These are phyloP conservation scores for Lagodon rhomboides DNA, from an alignment of 2,797 vertebrate species.

Conservation along the genomic window DNA sequence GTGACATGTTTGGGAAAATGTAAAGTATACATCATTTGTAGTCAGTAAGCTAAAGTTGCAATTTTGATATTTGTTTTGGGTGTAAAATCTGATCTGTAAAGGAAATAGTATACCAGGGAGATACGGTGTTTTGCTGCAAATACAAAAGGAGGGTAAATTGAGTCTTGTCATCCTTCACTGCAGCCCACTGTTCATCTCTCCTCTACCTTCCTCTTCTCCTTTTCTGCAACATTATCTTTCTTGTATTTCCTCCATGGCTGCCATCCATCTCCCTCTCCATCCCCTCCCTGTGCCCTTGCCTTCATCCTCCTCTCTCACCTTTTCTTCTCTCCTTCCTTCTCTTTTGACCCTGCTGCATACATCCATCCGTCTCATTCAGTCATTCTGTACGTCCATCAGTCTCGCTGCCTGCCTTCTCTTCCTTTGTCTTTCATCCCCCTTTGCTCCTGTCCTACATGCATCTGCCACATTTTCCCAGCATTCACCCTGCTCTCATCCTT, in stretches of 20 bases:
- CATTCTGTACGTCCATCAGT: constrained; percentile 46
- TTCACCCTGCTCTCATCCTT: constrained; percentile 49
- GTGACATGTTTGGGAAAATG: constrained; percentile 14
- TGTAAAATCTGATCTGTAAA: not conserved
- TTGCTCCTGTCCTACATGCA: constrained; percentile 40
- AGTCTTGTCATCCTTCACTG: constrained; percentile 1
- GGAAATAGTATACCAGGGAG: not conserved
- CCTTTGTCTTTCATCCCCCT: constrained; percentile 35
- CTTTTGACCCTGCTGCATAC: constrained; percentile 26
- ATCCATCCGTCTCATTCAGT: constrained; percentile 36
- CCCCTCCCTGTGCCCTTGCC: constrained; percentile 8
- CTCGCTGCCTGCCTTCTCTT: constrained; percentile 20
- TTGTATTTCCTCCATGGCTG: constrained; percentile 18
- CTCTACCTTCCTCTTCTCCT: not conserved
- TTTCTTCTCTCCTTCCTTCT: constrained; percentile 17
- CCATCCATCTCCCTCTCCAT: constrained; percentile 25
- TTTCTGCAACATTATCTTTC: not conserved
- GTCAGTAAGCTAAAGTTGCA: not conserved
- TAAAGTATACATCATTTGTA: constrained; percentile 6
- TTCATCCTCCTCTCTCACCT: constrained; percentile 6
- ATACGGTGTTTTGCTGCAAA: not conserved
- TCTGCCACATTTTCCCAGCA: constrained; percentile 40
- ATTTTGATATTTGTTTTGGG: not conserved
- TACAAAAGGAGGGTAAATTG: not conserved
- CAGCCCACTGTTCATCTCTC: not conserved